These are phyloP conservation scores for Poicephalus gulielmi DNA, from an alignment of 2,113 vertebrate genomes.

Conservation along the genomic window DNA sequence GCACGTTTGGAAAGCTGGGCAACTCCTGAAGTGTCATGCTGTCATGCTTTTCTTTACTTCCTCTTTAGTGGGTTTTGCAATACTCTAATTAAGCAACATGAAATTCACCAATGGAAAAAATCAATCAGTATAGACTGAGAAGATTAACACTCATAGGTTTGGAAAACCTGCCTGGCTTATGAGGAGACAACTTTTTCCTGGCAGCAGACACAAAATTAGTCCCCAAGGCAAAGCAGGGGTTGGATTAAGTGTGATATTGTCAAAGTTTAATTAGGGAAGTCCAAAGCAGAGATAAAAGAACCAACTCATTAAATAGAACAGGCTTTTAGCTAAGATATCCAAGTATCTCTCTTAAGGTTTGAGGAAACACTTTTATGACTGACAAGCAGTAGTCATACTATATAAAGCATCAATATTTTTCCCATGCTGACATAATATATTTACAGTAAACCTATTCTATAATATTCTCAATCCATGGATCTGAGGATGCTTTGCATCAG, in stretches of 20 bases:
- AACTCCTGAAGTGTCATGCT: not conserved
- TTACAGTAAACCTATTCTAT: not conserved
- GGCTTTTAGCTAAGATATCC: not conserved
- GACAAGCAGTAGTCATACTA: not conserved
- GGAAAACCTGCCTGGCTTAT: rapidly evolving
- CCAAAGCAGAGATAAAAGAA: not conserved
- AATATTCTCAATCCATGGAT: not conserved
- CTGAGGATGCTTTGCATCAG: not conserved
- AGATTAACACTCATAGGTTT: not conserved
- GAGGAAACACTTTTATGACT: not conserved
- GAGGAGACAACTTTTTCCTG: not conserved
- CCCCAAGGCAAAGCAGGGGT: not conserved
- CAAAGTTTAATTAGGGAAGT: not conserved
- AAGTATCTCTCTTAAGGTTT: not conserved
- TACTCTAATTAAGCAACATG: not conserved
- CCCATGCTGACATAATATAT: rapidly evolving
- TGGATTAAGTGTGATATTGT: not conserved
- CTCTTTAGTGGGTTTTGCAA: not conserved
- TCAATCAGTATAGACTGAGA: not conserved
- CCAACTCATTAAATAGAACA: not conserved
- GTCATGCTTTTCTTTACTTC: not conserved
- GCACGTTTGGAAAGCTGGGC: not conserved
- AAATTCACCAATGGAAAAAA: not conserved
- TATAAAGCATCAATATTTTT: not conserved
- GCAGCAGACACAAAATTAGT: not conserved